A percentile compares a stretch with the other conserved stretches of the same genome.
Evolutionary conservation across 2,797 vertebrate species (phyloP).

Genomic region (Meda fulgida): DNA sequence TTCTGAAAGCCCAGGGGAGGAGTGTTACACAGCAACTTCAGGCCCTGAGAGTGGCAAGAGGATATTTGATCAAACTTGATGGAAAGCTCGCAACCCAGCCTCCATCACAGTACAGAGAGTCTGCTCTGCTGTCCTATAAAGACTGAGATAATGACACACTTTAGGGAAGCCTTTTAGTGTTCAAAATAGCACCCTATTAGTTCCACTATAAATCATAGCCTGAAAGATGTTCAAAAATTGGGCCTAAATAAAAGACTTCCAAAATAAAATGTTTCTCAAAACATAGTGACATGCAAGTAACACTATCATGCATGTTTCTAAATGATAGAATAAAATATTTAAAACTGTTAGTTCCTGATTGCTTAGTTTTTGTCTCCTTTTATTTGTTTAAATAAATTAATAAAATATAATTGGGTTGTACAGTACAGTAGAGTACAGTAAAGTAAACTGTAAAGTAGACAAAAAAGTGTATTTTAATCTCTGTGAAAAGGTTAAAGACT

Average conservation of each 20-base stretch:
- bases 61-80: conserved; percentile 36
- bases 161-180: conserved; percentile 30
- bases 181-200: conserved; percentile 44
- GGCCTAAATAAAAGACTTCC: background rate
- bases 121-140: conserved; percentile 32
- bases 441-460: too few species aligned
- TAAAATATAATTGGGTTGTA: background rate
- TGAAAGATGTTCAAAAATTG: background rate
- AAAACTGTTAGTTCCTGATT: background rate
- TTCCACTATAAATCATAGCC: conserved; percentile 39
- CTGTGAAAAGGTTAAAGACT: background rate
- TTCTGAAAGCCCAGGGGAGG: conserved; percentile 80
- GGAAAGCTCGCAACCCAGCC: conserved; percentile 27
- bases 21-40: conserved; percentile 69
- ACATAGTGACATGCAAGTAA: background rate
- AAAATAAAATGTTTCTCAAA: conserved; percentile 12
- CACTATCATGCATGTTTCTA: background rate
- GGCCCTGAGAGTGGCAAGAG: conserved; percentile 59
- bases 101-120: conserved; percentile 11
- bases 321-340: background rate
- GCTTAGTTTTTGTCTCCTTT: background rate
- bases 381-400: too few species aligned
- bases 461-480: background rate
- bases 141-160: conserved; percentile 41
- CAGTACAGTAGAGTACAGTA: too few species aligned